phyloP scores from a whole-genome alignment of 2,888 invertebrate species.

The Tortricodes alternella region DNA sequence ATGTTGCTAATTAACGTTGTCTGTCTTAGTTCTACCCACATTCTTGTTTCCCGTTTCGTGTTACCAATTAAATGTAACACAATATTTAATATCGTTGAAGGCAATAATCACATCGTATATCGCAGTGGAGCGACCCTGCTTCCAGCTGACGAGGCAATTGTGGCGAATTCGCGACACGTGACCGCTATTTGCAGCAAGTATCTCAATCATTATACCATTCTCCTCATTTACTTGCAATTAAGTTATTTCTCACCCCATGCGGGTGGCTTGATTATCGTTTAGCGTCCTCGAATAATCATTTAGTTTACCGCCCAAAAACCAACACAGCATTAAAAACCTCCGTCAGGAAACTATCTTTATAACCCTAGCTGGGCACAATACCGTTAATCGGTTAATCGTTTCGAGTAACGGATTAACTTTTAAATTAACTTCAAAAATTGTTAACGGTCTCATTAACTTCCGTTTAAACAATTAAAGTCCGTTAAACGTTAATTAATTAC shows the following conservation, averaged over 20 bases:
- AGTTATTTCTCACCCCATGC: conserved; percentile 70
- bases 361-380: too few species aligned
- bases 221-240: conserved; percentile 74
- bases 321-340: too few species aligned
- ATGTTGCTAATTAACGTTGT: not conserved
- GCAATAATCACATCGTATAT: conserved; percentile 75
- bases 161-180: conserved; percentile 74
- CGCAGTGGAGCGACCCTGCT: conserved; percentile 56
- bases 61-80: conserved; percentile 58
- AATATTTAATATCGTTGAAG: too few species aligned
- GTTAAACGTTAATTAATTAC: too few species aligned
- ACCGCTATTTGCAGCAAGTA: conserved; percentile 73
- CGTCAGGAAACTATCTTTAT: too few species aligned
- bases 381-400: too few species aligned
- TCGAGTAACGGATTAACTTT: too few species aligned
- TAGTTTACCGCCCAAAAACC: too few species aligned
- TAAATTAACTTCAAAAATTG: too few species aligned
- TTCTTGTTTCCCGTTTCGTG: conserved; percentile 47
- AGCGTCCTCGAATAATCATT: conserved; percentile 31
- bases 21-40: conserved; percentile 9
- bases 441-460: too few species aligned
- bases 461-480: too few species aligned
- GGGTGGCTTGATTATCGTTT: conserved; percentile 53
- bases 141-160: conserved; percentile 65
- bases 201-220: conserved; percentile 64